phyloP scores from a whole-genome alignment of 92 coral and sea anemone species.

The Actinostola sp. region DNA sequence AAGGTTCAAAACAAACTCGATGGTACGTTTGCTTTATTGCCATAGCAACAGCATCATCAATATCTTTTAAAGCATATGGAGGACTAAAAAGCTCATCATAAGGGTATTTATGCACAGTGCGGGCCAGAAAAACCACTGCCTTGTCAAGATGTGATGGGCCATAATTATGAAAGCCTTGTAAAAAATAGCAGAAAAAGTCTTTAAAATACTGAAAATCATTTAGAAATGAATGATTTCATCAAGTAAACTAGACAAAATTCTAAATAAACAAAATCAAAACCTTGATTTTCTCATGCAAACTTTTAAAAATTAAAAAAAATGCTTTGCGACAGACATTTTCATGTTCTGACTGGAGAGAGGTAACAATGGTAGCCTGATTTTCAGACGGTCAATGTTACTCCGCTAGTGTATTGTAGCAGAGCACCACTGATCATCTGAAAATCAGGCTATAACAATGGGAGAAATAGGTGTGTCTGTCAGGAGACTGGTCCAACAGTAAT shows the following conservation, averaged over 20 bases:
- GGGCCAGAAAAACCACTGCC: constrained; percentile 80
- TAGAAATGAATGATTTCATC: not conserved
- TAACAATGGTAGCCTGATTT: no score
- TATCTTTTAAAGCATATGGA: constrained; percentile 61
- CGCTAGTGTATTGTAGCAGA: no score
- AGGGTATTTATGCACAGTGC: constrained; percentile 74
- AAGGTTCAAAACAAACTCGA: constrained; percentile 87
- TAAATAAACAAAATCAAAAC: not conserved
- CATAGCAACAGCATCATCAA: constrained; percentile 68
- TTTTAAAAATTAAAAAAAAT: no score
- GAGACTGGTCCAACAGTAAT: no score
- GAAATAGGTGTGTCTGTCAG: no score
- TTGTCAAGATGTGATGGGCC: constrained; percentile 84
- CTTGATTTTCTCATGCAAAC: no score
- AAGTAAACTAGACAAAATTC: not conserved
- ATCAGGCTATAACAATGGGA: no score
- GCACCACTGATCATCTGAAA: no score
- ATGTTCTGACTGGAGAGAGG: no score
- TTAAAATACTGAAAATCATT: not conserved
- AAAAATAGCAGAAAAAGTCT: not conserved
- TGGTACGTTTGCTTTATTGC: constrained; percentile 73
- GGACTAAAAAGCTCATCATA: constrained; percentile 74
- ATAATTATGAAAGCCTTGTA: constrained; percentile 88
- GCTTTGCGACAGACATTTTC: no score
- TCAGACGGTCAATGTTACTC: no score